Base-by-base conservation (phyloP, 2,113 vertebrate species). In the Leuciscus idus region DNA sequence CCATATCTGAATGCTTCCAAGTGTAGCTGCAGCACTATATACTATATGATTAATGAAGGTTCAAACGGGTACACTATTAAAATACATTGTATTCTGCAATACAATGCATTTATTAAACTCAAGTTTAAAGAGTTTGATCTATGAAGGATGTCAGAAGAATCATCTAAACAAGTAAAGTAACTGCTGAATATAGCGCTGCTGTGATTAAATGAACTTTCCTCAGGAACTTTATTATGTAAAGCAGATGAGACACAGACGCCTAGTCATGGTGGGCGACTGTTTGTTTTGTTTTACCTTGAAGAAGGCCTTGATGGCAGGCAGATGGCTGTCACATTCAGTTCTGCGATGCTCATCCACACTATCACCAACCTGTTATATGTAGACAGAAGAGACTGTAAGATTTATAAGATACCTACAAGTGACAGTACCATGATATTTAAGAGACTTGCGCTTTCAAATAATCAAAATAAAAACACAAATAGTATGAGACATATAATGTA, bases 251-350 rank as follows among this genome's bases (percentile, higher is more conserved):
- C 17, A 80, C 1, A 19, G 2, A 55, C 4, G 0, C 4, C 4
- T 36, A 9, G 10, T 28, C 19, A 39, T 39, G 39, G 26, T 36
- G 11, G 21, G 17, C 68, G 17, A 73, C 61, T 19, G 11, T 15
- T 43, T 15, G 19, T 6, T 30, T 66, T 17, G 33, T 7, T 36
- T 89, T 91, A 97, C 96, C 96, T 94, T 96, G 85, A 97, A 96
- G 89, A 96, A 97, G 82, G 55, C 91, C 86, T 93, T 94, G 92
- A 97, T 91, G 87, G 94, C 91, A 1, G 95, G 94, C 79, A 96
- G 90, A 86, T 96, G 96, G 76, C 91, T 92, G 28, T 92, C 93
- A 61, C 95, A 96, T 73, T 93, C 94, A 79, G 90, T 93, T 83
- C 90, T 93, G 10, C 93, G 93, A 77, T 59, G 79, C 46, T 97